These are phyloP conservation scores for Chloromyia formosa DNA, from an alignment of 2,888 invertebrate species.

Conservation along the genomic window DNA sequence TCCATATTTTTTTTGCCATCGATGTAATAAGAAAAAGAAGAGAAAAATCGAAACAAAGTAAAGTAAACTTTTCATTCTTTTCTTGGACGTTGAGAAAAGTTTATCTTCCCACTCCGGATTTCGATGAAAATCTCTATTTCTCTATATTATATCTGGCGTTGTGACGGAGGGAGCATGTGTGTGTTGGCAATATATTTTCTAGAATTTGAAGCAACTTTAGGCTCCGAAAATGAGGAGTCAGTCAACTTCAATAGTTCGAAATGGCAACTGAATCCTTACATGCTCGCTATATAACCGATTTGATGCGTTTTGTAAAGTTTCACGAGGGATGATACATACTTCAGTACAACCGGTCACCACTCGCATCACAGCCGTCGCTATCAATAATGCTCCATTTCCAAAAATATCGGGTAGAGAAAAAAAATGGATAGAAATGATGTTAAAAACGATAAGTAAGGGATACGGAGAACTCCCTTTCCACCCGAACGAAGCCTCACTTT, in stretches of 20 bases:
- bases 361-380: neutral
- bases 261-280: neutral
- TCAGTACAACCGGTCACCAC: slow-evolving; percentile 9
- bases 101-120: slow-evolving; percentile 2
- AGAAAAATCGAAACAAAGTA: neutral
- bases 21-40: neutral
- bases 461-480: neutral
- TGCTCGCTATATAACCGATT: slow-evolving; percentile 2
- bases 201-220: slow-evolving; percentile 15
- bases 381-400: neutral
- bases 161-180: neutral
- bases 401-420: neutral
- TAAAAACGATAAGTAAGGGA: neutral
- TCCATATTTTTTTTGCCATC: neutral
- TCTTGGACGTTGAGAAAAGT: slow-evolving; percentile 14
- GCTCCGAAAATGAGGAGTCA: no score
- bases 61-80: slow-evolving; percentile 25
- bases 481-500: neutral
- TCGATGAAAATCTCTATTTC: no score
- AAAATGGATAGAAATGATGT: slow-evolving; percentile 27
- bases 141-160: slow-evolving; percentile 13
- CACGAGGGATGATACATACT: neutral
- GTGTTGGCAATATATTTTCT: slow-evolving; percentile 14
- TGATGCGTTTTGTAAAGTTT: neutral
- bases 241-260: neutral